Percentiles rank a stretch among this genome's conserved stretches.
phyloP scores from a whole-genome alignment of 1,140 invertebrate genomes.

The Eufriesea mexicana region DNA sequence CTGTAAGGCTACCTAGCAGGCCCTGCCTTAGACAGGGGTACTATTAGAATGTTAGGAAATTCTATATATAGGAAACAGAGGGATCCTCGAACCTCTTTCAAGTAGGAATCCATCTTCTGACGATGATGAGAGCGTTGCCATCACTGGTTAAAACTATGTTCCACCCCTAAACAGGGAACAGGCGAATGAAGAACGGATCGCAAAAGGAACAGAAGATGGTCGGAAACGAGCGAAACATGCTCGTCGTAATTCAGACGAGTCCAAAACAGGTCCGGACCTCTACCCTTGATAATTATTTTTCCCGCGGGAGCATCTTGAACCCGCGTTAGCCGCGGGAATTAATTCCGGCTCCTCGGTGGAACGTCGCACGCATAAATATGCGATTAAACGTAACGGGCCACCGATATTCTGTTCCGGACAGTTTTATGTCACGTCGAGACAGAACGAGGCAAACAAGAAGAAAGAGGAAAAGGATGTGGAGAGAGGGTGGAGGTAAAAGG shows the following conservation, averaged over 20 bases:
- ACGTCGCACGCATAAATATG: constrained; percentile 24
- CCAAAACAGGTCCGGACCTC: neutral
- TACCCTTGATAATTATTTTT: constrained; percentile 4
- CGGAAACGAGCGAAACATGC: neutral
- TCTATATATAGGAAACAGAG: too few species aligned
- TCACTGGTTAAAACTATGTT: neutral
- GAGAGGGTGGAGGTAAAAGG: too few species aligned
- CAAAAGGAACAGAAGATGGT: neutral
- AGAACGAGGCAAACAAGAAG: neutral
- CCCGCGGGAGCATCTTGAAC: neutral
- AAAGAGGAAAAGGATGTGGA: too few species aligned
- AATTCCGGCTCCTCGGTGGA: neutral
- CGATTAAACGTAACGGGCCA: constrained; percentile 24
- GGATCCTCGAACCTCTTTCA: too few species aligned
- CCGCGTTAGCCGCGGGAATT: neutral
- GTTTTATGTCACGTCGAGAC: constrained; percentile 14
- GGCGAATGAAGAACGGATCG: neutral
- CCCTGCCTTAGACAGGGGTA: too few species aligned
- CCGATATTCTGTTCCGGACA: constrained; percentile 15
- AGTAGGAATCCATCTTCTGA: too few species aligned
- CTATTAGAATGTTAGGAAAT: too few species aligned
- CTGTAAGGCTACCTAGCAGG: too few species aligned
- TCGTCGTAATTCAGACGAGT: neutral
- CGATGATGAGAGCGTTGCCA: too few species aligned
- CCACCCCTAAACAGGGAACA: too few species aligned